A percentile compares a stretch with the other conserved stretches of the same genome.
These are phyloP conservation scores for Pardalotus punctatus DNA, from an alignment of 2,113 vertebrate species.

Conservation along the genomic window DNA sequence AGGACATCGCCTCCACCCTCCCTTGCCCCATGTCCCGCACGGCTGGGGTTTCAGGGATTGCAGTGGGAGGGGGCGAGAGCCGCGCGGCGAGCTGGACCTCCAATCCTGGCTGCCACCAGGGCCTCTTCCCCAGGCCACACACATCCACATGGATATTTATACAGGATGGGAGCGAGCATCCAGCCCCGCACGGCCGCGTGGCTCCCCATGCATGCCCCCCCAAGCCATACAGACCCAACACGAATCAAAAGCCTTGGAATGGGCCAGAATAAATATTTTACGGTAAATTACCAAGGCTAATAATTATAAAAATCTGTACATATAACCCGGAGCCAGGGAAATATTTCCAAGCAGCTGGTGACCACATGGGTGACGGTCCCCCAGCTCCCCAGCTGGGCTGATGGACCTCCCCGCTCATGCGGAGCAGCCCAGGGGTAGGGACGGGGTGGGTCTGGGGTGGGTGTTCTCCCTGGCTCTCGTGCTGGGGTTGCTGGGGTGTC, in stretches of 20 bases:
- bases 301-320: conserved; percentile 68
- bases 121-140: neutral
- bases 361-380: conserved; percentile 30
- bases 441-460: neutral
- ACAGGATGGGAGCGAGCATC: neutral
- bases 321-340: conserved; percentile 28
- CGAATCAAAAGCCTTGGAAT: neutral
- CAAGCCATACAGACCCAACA: neutral
- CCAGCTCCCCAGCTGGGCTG: neutral
- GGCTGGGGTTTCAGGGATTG: neutral
- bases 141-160: neutral
- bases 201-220: neutral
- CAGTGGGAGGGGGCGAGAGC: neutral
- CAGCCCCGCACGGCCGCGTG: neutral
- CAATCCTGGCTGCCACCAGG: accelerated
- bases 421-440: neutral
- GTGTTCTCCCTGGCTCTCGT: neutral
- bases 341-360: conserved; percentile 63
- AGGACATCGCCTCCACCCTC: neutral
- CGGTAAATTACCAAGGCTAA: conserved; percentile 61
- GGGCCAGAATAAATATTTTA: conserved; percentile 70
- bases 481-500: neutral
- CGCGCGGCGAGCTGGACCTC: accelerated
- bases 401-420: neutral
- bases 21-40: accelerated